Evolutionary conservation across 23 tunicate genomes (phyloP), one percentile per base, ranked within the genome.

Genomic region (Styela plicata): DNA sequence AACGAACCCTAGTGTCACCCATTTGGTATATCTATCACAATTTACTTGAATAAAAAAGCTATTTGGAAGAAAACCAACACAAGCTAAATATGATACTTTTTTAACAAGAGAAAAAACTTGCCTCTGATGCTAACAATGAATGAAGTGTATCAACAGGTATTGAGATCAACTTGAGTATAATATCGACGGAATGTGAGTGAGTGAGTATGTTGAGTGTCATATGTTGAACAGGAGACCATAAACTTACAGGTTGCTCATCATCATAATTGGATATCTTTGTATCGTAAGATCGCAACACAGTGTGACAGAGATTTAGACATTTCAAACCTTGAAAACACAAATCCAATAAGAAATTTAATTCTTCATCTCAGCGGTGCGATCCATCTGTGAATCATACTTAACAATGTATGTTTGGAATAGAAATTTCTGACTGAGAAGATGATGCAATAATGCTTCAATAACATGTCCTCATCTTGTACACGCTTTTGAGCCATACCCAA

Each of bases 221-320:
- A 1, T 44, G 67, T 44, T 76, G 81, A 29, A 76, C 30, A 1
- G 81, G 81, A 23, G 81, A 76, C 81, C 81, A 76, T 27, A 76
- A 44, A 10, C 63, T 76, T 23, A 26, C 28, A 26, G 28, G 30
- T 26, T 76, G 63, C 30, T 18, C 17, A 0, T 67, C 71, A 25
- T 27, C 1, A 27, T 27, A 0, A 16, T 29, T 27, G 31, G 31
- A 13, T 18, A 26, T 20, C 5, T 29, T 44, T 22, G 66, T 53
- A 53, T 76, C 16, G 31, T 76, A 75, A 5, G 85, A 53, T 22
- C 85, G 64, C 10, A 89, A 84, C 22, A 90, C 77, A 1, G 70
- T 52, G 69, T 90, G 96, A 61, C 89, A 90, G 44, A 90, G 63
- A 25, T 86, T 52, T 2, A 90, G 80, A 74, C 90, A 85, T 22